Conservation (phyloP, 1,140 invertebrate species). For the Ditylenchus dipsaci region DNA sequence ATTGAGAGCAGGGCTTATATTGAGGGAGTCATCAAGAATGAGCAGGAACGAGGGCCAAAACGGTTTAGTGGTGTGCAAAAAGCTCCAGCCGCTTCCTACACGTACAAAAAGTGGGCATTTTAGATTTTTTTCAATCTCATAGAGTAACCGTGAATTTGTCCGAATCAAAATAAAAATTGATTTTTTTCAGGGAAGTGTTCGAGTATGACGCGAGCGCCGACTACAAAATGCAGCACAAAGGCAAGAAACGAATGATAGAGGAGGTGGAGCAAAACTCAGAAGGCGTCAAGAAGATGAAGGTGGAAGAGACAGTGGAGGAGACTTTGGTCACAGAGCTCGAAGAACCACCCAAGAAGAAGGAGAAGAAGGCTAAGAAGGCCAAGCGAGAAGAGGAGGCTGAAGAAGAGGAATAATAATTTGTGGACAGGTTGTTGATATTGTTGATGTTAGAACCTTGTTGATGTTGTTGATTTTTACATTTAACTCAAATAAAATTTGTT, state of each 20-base stretch:
- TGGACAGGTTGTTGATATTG: no score
- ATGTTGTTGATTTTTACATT: no score
- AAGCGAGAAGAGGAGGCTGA: not conserved
- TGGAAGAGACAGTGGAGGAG: not conserved
- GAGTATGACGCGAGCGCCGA: not conserved
- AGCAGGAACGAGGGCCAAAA: conserved; percentile 43
- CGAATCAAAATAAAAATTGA: not conserved
- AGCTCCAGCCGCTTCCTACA: conserved; percentile 33
- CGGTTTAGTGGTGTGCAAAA: conserved; percentile 20
- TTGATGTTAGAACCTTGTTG: no score
- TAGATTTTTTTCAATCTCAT: not conserved
- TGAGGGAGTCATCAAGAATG: conserved; percentile 45
- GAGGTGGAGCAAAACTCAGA: not conserved
- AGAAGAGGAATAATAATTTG: not conserved
- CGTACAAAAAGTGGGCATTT: conserved; percentile 50
- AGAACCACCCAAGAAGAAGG: not conserved
- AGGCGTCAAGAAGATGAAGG: not conserved
- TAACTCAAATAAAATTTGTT: no score
- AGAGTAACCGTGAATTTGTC: not conserved
- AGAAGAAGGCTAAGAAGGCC: not conserved
- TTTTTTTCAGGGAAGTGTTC: not conserved
- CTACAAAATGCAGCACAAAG: not conserved
- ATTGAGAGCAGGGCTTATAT: conserved; percentile 50
- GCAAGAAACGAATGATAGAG: not conserved
- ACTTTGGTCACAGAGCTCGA: not conserved